Percentiles rank a stretch among this genome's conserved stretches.
Evolutionary conservation across 2,888 invertebrate genomes (phyloP).

Genomic region (Ptychoptera albimana): DNA sequence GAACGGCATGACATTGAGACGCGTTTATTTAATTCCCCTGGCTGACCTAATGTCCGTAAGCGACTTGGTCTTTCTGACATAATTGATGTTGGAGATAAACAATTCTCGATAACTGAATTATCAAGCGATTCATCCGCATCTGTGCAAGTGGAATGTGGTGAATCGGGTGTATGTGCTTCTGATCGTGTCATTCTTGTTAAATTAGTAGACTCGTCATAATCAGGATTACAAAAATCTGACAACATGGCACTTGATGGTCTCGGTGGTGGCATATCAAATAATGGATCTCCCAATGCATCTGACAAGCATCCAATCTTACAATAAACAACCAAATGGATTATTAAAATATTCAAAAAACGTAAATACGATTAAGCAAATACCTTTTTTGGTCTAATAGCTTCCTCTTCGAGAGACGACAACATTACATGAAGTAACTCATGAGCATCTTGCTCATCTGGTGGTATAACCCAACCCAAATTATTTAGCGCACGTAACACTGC

Average conservation of each 20-base stretch:
- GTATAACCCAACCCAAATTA: constrained; percentile 71
- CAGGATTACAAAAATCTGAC: constrained; percentile 28
- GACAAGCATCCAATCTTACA: constrained; percentile 53
- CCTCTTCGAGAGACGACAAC: constrained; percentile 79
- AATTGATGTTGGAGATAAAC: constrained; percentile 17
- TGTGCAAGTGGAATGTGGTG: constrained; percentile 28
- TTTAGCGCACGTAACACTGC: constrained; percentile 59
- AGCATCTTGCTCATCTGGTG: constrained; percentile 83
- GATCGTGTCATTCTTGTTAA: constrained; percentile 26
- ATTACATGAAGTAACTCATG: constrained; percentile 85
- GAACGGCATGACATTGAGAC: constrained; percentile 34
- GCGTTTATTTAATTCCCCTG: constrained; percentile 19
- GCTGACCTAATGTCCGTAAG: constrained; percentile 16
- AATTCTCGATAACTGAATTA: constrained; percentile 11
- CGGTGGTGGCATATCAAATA: constrained; percentile 35
- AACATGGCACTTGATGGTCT: constrained; percentile 37
- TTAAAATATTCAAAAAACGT: not conserved
- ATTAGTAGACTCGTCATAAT: constrained; percentile 28
- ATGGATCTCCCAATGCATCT: constrained; percentile 45
- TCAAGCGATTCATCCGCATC: constrained; percentile 17
- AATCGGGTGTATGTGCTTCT: constrained; percentile 30
- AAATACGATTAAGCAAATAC: constrained; percentile 8
- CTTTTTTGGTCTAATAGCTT: constrained; percentile 35
- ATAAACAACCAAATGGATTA: not conserved
- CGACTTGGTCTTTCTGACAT: constrained; percentile 20